Percentiles rank a stretch among this genome's conserved stretches.
Evolutionary conservation across 2,888 invertebrate genomes (phyloP).

Genomic region (Agrotis puta): DNA sequence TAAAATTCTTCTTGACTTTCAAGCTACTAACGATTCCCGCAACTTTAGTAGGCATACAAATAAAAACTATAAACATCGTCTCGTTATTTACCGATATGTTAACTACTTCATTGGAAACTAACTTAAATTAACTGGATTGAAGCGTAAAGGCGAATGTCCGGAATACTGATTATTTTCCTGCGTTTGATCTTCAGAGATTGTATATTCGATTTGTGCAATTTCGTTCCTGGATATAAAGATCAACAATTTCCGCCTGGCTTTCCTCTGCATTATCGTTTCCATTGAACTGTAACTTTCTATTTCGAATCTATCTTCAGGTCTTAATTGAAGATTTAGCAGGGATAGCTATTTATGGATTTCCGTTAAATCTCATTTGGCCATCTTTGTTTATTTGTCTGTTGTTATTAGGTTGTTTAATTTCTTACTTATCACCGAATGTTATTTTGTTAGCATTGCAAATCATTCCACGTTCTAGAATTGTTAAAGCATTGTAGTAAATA

Average conservation of each 20-base stretch:
- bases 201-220: slow-evolving; percentile 37
- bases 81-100: slow-evolving; percentile 52
- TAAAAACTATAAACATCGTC: slow-evolving; percentile 56
- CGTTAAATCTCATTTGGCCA: neutral
- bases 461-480: slow-evolving; percentile 45
- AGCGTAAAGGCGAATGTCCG: slow-evolving; percentile 35
- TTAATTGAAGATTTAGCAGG: neutral
- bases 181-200: slow-evolving; percentile 51
- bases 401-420: too few species aligned
- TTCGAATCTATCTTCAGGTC: slow-evolving; percentile 16
- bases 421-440: neutral
- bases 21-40: slow-evolving; percentile 25
- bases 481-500: slow-evolving; percentile 45
- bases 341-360: neutral
- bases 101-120: slow-evolving; percentile 50
- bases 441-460: neutral
- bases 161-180: slow-evolving; percentile 48
- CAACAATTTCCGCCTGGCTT: slow-evolving; percentile 28
- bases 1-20: slow-evolving; percentile 20
- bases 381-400: neutral
- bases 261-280: slow-evolving; percentile 9
- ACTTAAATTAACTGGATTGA: slow-evolving; percentile 41
- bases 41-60: slow-evolving; percentile 26
- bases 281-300: slow-evolving; percentile 8
- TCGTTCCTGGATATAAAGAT: slow-evolving; percentile 34